Percentiles rank a stretch among this genome's conserved stretches.
phyloP scores from a whole-genome alignment of 2,888 invertebrate genomes.

The Sphinx pinastri region DNA sequence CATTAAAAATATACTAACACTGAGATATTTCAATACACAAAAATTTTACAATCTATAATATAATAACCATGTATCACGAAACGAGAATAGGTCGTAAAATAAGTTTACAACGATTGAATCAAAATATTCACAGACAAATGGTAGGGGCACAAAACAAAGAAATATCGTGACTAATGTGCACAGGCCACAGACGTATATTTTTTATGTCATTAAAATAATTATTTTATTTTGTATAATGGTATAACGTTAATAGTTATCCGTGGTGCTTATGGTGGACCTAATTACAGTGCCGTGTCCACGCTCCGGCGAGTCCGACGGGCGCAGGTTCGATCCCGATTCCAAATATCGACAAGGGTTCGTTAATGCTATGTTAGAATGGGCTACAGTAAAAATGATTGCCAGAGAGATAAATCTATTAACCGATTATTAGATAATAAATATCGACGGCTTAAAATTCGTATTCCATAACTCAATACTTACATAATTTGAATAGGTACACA shows the following conservation, averaged over 20 bases:
- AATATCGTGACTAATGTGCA: slow-evolving; percentile 33
- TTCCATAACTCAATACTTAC: no score
- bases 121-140: slow-evolving; percentile 4
- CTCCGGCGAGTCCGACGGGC: slow-evolving; percentile 55
- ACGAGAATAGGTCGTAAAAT: neutral
- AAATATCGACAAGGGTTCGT: slow-evolving; percentile 11
- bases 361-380: slow-evolving; percentile 1
- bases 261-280: slow-evolving; percentile 62
- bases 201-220: slow-evolving; percentile 60
- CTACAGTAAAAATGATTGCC: neutral
- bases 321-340: slow-evolving; percentile 44
- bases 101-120: neutral
- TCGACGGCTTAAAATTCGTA: no score
- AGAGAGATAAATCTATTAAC: neutral
- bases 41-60: no score
- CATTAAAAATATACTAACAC: no score
- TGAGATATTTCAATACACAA: no score
- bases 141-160: slow-evolving; percentile 10
- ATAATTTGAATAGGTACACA: no score
- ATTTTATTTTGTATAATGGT: slow-evolving; percentile 52
- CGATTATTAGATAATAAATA: neutral
- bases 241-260: slow-evolving; percentile 57
- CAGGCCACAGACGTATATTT: slow-evolving; percentile 48
- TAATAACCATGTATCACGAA: no score
- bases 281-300: slow-evolving; percentile 60